phyloP scores from a whole-genome alignment of 2,888 invertebrate species.

The Chrysotoxum bicinctum region DNA sequence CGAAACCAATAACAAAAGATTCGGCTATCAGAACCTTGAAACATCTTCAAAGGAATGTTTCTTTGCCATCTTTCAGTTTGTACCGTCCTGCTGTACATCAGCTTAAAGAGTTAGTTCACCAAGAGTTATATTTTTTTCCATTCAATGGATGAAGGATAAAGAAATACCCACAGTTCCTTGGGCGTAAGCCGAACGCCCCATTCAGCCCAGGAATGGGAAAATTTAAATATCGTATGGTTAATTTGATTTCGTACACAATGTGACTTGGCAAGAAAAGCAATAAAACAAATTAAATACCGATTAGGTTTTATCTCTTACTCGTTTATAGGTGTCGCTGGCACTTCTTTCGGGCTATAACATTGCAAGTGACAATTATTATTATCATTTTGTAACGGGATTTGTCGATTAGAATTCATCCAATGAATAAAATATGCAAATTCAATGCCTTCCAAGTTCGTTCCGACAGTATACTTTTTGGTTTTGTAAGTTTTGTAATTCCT shows the following conservation, averaged over 20 bases:
- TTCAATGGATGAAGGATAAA: neutral
- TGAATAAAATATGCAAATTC: slow-evolving; percentile 71
- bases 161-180: neutral
- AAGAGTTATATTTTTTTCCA: slow-evolving; percentile 38
- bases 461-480: slow-evolving; percentile 48
- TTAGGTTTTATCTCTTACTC: slow-evolving; percentile 59
- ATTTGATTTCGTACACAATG: slow-evolving; percentile 63
- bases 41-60: neutral
- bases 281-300: slow-evolving; percentile 72
- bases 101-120: slow-evolving; percentile 54
- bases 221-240: slow-evolving; percentile 71
- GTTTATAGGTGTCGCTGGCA: slow-evolving; percentile 29
- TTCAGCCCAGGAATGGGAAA: slow-evolving; percentile 22
- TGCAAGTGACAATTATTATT: slow-evolving; percentile 72
- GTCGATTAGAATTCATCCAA: slow-evolving; percentile 67
- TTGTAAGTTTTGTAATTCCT: slow-evolving; percentile 48
- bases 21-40: too few relatives aligned
- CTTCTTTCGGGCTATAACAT: slow-evolving; percentile 31
- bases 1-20: too few relatives aligned
- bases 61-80: neutral
- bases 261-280: slow-evolving; percentile 65
- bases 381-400: slow-evolving; percentile 71
- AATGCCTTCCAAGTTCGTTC: slow-evolving; percentile 57
- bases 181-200: neutral
- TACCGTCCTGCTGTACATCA: neutral